Percentiles rank a stretch among this genome's conserved stretches.
phyloP scores from a whole-genome alignment of 2,113 vertebrate genomes.

The Rhodinocichla rosea region DNA sequence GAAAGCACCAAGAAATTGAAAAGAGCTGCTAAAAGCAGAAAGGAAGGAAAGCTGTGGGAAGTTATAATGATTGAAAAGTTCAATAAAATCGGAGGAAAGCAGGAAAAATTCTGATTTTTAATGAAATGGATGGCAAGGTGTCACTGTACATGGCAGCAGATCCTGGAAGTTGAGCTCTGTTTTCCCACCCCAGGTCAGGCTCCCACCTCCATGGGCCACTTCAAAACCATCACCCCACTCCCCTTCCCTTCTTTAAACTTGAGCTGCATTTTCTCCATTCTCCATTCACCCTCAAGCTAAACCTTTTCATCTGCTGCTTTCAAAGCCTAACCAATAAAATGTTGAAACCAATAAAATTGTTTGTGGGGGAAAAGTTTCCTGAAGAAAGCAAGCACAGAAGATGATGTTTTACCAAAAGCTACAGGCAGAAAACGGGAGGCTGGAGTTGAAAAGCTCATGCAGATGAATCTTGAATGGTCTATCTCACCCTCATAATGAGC shows the following conservation, averaged over 20 bases:
- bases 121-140: not conserved
- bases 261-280: not conserved
- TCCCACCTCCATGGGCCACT: not conserved
- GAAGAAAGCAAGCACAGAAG: not conserved
- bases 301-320: not conserved
- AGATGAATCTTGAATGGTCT: not conserved
- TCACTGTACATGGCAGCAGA: not conserved
- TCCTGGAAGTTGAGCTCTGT: not conserved
- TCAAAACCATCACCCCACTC: not conserved
- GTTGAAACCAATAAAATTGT: not conserved
- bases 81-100: not conserved
- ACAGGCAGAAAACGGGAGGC: not conserved
- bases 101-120: not conserved
- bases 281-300: not conserved
- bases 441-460: not conserved
- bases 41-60: not conserved
- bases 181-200: not conserved
- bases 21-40: not conserved
- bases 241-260: not conserved
- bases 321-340: not conserved
- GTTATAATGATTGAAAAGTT: not conserved
- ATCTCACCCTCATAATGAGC: conserved; percentile 46
- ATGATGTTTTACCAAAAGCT: not conserved
- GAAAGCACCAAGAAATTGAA: conserved; percentile 13
- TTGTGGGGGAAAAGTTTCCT: not conserved